Base-by-base conservation (phyloP, 1,140 invertebrate genomes). In the Bombus confusus region DNA sequence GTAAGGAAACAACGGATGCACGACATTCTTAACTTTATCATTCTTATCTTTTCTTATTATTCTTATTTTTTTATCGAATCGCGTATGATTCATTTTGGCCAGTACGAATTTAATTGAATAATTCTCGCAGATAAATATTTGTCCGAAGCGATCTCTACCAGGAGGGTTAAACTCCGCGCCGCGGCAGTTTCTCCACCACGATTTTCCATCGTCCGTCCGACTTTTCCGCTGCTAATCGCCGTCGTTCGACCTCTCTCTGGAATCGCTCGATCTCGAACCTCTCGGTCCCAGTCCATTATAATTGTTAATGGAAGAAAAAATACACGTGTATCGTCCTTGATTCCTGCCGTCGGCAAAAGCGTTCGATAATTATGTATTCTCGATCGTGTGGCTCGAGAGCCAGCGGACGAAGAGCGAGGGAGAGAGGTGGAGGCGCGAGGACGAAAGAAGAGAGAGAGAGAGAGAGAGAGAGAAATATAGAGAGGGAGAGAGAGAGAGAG, bases 291-390 rank as follows among this genome's bases (percentile, higher is more conserved):
- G 41, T 39, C 62, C 10, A 68, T 84, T 79, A 84, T 79, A 84
- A 84, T 79, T 59, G 74, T 79, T 37, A 28, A 79, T 79, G 47
- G 75, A 43, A 77, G 62, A 39, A 69, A 84, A 84, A 84, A 84
- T 71, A 59, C 66, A 22, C 83, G 39, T 57, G 76, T 79, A 66
- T 85, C 79, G 79, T 85, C 78, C 79, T 80, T 85, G 88, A 91
- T 89, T 87, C 77, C 57, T 52, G 84, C 83, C 72, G 76, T 31
- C 62, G 68, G 77, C 82, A 72, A 77, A 52, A 74, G 75, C 79
- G 76, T 79, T 75, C 86, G 88, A 83, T 90, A 88, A 87, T 87
- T 90, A 90, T 73, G 85, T 72, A 87, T 90, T 90, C 80, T 39
- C 68, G 76, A 64, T 86, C 62, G 83, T 69, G 75, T 57, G 69